Percentiles rank a stretch among this genome's conserved stretches.
These are phyloP conservation scores for Philonicus albiceps DNA, from an alignment of 2,888 invertebrate genomes.

Conservation along the genomic window DNA sequence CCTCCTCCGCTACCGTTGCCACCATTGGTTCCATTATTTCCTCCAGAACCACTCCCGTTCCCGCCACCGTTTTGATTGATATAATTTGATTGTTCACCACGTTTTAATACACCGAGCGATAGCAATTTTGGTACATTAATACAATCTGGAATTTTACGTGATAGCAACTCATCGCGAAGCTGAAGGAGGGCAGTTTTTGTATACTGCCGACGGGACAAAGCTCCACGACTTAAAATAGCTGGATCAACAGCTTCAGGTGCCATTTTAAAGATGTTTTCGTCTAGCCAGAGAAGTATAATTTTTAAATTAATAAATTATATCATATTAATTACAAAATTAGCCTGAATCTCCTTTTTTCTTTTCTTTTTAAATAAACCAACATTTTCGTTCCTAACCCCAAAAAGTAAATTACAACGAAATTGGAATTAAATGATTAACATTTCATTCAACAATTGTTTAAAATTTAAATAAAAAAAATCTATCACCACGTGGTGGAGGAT, in stretches of 20 bases:
- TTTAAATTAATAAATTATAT: no score
- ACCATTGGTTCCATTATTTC: not conserved
- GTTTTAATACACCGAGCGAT: constrained; percentile 63
- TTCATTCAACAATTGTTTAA: no score
- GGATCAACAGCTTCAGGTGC: constrained; percentile 63
- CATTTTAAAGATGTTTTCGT: constrained; percentile 50
- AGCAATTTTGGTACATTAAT: constrained; percentile 65
- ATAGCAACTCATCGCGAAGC: constrained; percentile 74
- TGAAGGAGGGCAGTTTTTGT: constrained; percentile 76
- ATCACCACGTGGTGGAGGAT: no score
- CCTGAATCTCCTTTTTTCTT: no score
- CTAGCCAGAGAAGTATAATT: not conserved
- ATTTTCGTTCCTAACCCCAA: no score
- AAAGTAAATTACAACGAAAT: no score
- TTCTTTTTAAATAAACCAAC: no score
- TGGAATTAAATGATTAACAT: no score
- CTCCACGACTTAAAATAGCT: constrained; percentile 68
- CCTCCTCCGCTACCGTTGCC: not conserved
- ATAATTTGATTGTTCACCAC: constrained; percentile 68
- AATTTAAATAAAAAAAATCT: no score
- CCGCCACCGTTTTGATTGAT: constrained; percentile 55
- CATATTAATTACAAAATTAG: not conserved
- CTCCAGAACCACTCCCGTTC: constrained; percentile 7
- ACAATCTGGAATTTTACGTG: constrained; percentile 77
- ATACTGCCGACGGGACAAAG: constrained; percentile 63